phyloP scores from a whole-genome alignment of 2,888 invertebrate species.

The Drosophila tripunctata region DNA sequence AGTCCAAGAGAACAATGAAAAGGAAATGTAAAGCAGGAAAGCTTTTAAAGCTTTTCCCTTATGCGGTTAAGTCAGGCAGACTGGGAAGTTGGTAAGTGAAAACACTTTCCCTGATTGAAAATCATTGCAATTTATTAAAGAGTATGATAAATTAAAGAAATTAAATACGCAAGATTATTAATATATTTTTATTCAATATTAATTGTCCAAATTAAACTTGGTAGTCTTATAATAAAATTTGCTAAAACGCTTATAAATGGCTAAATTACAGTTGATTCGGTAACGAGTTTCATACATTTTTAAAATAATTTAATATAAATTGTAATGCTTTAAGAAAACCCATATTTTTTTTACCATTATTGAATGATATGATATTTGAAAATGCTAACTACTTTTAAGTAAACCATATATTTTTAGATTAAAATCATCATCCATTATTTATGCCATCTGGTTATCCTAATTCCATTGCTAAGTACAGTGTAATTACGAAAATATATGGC shows the following conservation, averaged over 20 bases:
- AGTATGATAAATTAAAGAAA: neutral
- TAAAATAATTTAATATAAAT: too few species aligned
- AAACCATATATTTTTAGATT: too few species aligned
- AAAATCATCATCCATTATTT: too few species aligned
- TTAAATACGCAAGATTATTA: neutral
- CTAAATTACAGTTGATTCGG: too few species aligned
- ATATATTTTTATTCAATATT: neutral
- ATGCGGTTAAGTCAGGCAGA: neutral
- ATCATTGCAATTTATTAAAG: neutral
- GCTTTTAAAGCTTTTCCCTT: slow-evolving; percentile 8
- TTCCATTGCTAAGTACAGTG: neutral
- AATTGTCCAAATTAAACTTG: too few species aligned
- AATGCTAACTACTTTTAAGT: too few species aligned
- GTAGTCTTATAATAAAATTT: too few species aligned
- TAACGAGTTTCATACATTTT: too few species aligned
- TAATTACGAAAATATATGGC: neutral
- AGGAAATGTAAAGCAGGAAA: slow-evolving; percentile 8
- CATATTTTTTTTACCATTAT: too few species aligned
- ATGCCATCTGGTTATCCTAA: neutral
- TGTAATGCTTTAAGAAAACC: too few species aligned
- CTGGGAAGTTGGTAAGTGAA: neutral
- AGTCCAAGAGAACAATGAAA: neutral
- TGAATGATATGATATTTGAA: too few species aligned
- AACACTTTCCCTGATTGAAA: neutral
- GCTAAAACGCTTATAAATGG: too few species aligned